phyloP scores from a whole-genome alignment of 2,113 vertebrate species.

The Catagonus wagneri region DNA sequence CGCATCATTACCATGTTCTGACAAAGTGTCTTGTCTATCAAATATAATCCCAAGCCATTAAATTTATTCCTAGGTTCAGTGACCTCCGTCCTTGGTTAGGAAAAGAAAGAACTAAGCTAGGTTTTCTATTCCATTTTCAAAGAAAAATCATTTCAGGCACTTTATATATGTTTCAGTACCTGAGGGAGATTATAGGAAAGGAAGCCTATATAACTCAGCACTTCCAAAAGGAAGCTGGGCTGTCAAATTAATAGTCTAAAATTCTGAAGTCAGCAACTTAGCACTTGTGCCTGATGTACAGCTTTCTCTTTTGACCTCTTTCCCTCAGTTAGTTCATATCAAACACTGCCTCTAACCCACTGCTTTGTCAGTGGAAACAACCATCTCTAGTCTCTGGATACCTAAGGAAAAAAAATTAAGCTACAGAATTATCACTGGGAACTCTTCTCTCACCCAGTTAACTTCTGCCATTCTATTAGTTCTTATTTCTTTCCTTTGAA shows the following conservation, averaged over 20 bases:
- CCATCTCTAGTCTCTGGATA: not conserved
- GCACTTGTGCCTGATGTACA: not conserved
- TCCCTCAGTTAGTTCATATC: not conserved
- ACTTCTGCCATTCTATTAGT: not conserved
- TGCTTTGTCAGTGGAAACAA: constrained; percentile 7
- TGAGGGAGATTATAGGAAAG: not conserved
- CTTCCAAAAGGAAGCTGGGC: not conserved
- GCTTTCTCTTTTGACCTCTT: constrained; percentile 35
- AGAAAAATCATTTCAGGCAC: constrained; percentile 44
- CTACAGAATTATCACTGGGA: not conserved
- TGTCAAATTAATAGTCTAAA: constrained; percentile 17
- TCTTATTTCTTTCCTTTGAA: not conserved
- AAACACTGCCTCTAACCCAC: not conserved
- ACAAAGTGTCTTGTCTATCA: constrained; percentile 40
- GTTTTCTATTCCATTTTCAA: constrained; percentile 59
- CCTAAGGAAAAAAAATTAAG: not conserved
- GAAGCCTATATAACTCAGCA: not conserved
- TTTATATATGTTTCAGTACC: not conserved
- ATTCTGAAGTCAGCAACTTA: constrained; percentile 29
- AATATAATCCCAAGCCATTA: constrained; percentile 8
- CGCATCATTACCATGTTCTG: constrained; percentile 30
- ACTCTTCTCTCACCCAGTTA: not conserved
- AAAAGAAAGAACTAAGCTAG: not conserved
- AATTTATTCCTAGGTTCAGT: constrained; percentile 60
- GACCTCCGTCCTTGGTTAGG: constrained; percentile 12